Evolutionary conservation across 2,888 invertebrate genomes (phyloP).

Genomic region (Drosophila nr. perissopoda): DNA sequence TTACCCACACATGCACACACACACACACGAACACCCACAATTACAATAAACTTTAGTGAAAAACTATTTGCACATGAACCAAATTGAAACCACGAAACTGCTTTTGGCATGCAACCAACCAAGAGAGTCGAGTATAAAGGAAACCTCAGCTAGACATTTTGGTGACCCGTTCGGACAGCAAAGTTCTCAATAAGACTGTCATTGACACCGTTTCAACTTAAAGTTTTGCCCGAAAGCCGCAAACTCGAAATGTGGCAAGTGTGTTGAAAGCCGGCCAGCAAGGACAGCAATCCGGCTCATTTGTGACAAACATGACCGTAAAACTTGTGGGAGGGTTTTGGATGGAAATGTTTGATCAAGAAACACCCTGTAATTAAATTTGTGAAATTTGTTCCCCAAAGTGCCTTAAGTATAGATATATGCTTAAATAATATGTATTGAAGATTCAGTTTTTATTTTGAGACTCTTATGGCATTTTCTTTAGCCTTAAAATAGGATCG

Average conservation of each 20-base stretch:
- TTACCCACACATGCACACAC: neutral
- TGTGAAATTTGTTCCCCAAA: neutral
- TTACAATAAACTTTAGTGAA: conserved; percentile 44
- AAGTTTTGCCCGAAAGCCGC: conserved; percentile 49
- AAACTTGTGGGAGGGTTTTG: conserved; percentile 27
- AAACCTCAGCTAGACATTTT: conserved; percentile 31
- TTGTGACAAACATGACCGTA: conserved; percentile 63
- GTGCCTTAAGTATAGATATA: neutral
- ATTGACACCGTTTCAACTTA: conserved; percentile 69
- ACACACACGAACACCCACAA: conserved; percentile 1
- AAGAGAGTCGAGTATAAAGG: conserved; percentile 16
- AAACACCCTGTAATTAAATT: conserved; percentile 5
- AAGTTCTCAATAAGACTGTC: conserved; percentile 49
- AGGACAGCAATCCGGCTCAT: conserved; percentile 48
- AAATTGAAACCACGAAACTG: conserved; percentile 32
- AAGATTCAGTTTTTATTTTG: neutral
- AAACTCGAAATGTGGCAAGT: conserved; percentile 30
- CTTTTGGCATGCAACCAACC: conserved; percentile 39
- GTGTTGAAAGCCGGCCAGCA: conserved; percentile 17
- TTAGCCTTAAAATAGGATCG: neutral
- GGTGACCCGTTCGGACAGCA: conserved; percentile 21
- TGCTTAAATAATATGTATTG: neutral
- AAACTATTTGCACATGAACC: conserved; percentile 17
- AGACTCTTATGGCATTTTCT: neutral
- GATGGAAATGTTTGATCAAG: neutral